These are phyloP conservation scores for Tolypeutes matacus DNA, from an alignment of 2,797 vertebrate species.

Conservation along the genomic window DNA sequence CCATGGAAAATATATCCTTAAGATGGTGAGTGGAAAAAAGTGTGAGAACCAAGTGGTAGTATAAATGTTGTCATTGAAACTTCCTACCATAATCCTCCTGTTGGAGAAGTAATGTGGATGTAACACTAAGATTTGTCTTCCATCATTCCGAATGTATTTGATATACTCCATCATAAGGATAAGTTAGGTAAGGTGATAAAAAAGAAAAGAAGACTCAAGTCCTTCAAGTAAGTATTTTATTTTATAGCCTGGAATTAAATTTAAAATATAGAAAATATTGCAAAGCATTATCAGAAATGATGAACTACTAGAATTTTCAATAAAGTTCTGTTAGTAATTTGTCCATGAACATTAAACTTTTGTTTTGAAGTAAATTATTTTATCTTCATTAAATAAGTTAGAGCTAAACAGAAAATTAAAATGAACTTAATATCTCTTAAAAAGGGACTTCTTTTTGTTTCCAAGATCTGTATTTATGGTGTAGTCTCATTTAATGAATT, in stretches of 20 bases:
- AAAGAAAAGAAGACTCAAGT: background rate
- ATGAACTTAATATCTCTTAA: background rate
- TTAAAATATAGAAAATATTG: background rate
- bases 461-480: background rate
- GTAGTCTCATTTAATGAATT: background rate
- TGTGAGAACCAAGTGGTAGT: background rate
- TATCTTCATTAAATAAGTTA: constrained; percentile 13
- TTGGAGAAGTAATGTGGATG: background rate
- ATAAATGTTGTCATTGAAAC: background rate
- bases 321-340: background rate
- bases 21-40: background rate
- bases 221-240: background rate
- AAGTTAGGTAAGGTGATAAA: background rate
- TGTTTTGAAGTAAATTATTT: constrained; percentile 56
- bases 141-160: background rate
- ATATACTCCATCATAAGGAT: background rate
- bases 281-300: background rate
- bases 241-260: background rate
- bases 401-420: background rate
- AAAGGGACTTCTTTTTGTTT: background rate
- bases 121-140: background rate
- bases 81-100: background rate
- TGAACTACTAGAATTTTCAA: background rate
- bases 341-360: background rate
- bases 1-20: background rate